Evolutionary conservation across 1,140 invertebrate genomes (phyloP).

Genomic region (Neelides sp.): DNA sequence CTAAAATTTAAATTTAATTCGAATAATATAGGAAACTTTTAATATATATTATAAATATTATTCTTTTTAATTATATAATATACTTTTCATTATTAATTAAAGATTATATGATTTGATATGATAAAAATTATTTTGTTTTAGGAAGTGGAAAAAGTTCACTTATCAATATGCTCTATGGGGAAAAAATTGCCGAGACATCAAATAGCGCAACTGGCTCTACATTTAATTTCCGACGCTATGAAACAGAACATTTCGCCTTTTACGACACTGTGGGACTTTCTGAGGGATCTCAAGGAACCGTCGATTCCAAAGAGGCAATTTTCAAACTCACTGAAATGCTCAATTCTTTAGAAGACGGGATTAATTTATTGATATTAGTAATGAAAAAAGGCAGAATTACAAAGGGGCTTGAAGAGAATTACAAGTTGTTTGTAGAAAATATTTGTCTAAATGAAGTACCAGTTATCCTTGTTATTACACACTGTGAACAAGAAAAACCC

Average conservation of each 20-base stretch:
- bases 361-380: conserved; percentile 4
- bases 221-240: not conserved
- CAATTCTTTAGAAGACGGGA: not conserved
- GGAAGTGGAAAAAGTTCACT: not conserved
- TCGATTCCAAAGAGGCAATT: conserved; percentile 2
- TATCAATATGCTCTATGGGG: not conserved
- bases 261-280: conserved; percentile 1
- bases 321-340: not conserved
- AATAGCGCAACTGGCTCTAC: not conserved
- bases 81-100: no score
- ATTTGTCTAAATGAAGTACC: conserved; percentile 2
- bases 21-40: no score
- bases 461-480: not conserved
- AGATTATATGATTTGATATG: no score
- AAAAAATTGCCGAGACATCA: not conserved
- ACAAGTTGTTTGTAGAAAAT: conserved; percentile 1
- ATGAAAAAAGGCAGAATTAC: conserved; percentile 3
- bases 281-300: not conserved
- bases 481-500: no score
- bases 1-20: no score
- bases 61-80: no score
- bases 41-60: no score
- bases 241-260: not conserved
- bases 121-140: no score
- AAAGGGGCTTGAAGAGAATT: not conserved